A percentile compares a stretch with the other conserved stretches of the same genome.
Evolutionary conservation across 2,888 invertebrate species (phyloP).

Genomic region (Drosophila ochracea): DNA sequence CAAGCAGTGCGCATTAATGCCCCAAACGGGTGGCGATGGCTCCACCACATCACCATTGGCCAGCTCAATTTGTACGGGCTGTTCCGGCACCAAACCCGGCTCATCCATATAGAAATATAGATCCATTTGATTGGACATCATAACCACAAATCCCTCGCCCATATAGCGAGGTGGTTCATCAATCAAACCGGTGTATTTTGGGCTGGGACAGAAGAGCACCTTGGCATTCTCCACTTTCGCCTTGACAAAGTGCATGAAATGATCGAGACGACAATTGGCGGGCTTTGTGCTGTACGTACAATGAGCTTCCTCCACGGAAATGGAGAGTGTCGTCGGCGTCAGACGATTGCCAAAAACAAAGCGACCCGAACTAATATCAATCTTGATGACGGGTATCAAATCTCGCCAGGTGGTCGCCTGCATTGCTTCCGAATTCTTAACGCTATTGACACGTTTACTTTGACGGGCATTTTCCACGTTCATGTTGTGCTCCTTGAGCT

Average conservation of each 20-base stretch:
- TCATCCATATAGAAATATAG: conserved; percentile 99
- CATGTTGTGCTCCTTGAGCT: conserved; percentile 87
- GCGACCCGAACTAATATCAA: conserved; percentile 96
- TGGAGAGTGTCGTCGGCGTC: conserved; percentile 96
- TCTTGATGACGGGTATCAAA: conserved; percentile 97
- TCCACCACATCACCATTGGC: conserved; percentile 97
- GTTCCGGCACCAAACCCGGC: conserved; percentile 94
- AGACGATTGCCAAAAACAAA: conserved; percentile 97
- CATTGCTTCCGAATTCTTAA: conserved; percentile 91
- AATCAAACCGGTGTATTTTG: conserved; percentile 95
- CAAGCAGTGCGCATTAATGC: conserved; percentile 97
- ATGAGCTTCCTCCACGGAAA: conserved; percentile 97
- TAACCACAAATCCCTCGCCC: conserved; percentile 99
- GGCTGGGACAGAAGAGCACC: conserved; percentile 97
- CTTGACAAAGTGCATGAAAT: conserved; percentile 98
- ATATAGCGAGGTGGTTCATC: conserved; percentile 98
- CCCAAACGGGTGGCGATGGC: conserved; percentile 97
- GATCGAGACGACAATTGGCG: conserved; percentile 95
- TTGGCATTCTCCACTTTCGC: conserved; percentile 97
- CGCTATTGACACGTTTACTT: conserved; percentile 84
- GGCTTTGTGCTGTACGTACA: conserved; percentile 98
- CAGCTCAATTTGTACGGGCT: conserved; percentile 94
- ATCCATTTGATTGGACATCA: conserved; percentile 97
- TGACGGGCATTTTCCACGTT: conserved; percentile 88
- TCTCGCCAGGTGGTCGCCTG: conserved; percentile 97